Conservation (phyloP, 2,797 vertebrate species). For the Kryptopterus vitreolus region DNA sequence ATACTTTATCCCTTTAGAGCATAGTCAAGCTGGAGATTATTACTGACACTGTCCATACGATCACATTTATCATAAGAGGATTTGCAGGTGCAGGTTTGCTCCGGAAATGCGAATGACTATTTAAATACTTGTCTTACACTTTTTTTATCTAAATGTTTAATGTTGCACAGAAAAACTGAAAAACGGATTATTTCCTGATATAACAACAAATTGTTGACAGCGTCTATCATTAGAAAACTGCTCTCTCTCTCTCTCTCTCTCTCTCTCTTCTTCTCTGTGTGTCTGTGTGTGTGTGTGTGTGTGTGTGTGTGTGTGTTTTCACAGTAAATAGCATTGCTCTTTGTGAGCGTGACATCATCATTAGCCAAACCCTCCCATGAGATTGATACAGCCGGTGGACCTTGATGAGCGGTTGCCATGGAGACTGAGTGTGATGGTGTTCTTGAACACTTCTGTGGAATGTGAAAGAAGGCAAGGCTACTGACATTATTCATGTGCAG, state of each 20-base stretch:
- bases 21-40: not conserved
- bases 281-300: not conserved
- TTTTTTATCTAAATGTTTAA: too few relatives aligned
- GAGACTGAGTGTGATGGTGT: slow-evolving; percentile 46
- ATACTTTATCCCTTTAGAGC: not conserved
- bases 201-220: not conserved
- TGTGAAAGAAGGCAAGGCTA: slow-evolving; percentile 14
- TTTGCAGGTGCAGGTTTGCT: not conserved
- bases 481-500: not conserved
- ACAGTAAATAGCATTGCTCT: slow-evolving; percentile 3
- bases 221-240: not conserved
- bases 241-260: not conserved
- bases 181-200: not conserved
- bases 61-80: not conserved
- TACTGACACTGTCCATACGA: not conserved
- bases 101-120: not conserved
- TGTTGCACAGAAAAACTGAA: not conserved
- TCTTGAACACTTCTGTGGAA: slow-evolving; percentile 13
- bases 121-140: too few relatives aligned
- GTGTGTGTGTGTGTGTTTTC: not conserved
- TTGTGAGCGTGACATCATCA: slow-evolving; percentile 36
- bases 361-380: slow-evolving; percentile 33
- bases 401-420: slow-evolving; percentile 56
- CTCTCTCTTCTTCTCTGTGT: not conserved
- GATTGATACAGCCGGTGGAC: slow-evolving; percentile 34